phyloP scores from a whole-genome alignment of 2,888 invertebrate genomes.

The Amphipoea oculea region DNA sequence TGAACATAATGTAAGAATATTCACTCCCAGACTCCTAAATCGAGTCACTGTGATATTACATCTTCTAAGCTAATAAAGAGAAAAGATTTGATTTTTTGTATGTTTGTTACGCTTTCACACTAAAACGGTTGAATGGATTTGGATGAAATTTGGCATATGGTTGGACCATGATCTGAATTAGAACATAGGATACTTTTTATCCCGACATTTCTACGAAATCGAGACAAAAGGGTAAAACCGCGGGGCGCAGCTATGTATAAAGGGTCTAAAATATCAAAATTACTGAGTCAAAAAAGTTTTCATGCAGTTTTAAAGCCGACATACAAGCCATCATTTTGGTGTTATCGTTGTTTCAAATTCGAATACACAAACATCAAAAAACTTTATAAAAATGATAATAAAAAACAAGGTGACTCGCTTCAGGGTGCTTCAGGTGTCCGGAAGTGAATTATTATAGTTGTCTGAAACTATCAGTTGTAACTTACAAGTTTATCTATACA shows the following conservation, averaged over 20 bases:
- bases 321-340: neutral
- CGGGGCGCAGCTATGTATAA: too few relatives aligned
- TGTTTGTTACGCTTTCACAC: neutral
- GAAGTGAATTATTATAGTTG: neutral
- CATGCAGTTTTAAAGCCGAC: neutral
- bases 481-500: neutral
- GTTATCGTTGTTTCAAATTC: neutral
- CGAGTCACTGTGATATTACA: neutral
- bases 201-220: too few relatives aligned
- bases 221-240: too few relatives aligned
- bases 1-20: neutral
- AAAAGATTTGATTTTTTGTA: neutral
- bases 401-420: neutral
- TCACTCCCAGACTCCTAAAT: neutral
- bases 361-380: neutral
- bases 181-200: too few relatives aligned
- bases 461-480: neutral
- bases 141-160: neutral
- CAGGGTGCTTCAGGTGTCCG: too few relatives aligned
- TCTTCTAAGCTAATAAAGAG: neutral
- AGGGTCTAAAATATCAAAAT: neutral
- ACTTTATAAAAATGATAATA: rapidly evolving
- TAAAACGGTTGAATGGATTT: neutral
- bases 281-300: neutral
- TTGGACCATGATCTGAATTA: too few relatives aligned